Conservation (phyloP, 2,113 vertebrate species). For the Upupa epops region DNA sequence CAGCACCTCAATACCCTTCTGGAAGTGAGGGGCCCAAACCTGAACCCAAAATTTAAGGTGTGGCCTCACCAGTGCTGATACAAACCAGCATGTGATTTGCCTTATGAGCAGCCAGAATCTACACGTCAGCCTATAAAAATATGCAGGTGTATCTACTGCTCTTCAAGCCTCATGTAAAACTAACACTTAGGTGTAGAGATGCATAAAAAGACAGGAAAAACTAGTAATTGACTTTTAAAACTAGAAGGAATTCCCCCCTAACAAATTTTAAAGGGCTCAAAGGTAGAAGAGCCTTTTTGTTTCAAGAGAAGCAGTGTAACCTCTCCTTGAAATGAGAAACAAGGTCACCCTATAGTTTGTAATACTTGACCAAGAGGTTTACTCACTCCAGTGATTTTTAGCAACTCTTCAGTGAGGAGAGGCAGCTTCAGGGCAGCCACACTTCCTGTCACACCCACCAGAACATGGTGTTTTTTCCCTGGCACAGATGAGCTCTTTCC, state of each 20-base stretch:
- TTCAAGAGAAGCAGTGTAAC: background rate
- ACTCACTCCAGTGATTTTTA: slow-evolving; percentile 85
- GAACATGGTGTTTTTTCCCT: slow-evolving; percentile 50
- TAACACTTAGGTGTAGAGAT: background rate
- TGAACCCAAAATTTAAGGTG: too few relatives aligned
- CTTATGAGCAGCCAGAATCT: too few relatives aligned
- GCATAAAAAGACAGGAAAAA: background rate
- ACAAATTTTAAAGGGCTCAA: background rate
- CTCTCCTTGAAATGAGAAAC: background rate
- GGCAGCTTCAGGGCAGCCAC: slow-evolving; percentile 93
- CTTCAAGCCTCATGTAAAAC: background rate
- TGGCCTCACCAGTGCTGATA: too few relatives aligned
- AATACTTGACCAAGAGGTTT: background rate
- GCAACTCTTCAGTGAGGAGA: slow-evolving; percentile 77
- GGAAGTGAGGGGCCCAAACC: too few relatives aligned
- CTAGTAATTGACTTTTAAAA: accelerated
- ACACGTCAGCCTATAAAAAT: background rate
- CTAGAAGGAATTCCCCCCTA: background rate
- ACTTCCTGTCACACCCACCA: slow-evolving; percentile 91
- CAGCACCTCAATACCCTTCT: too few relatives aligned
- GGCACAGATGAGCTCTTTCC: background rate
- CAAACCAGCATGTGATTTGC: too few relatives aligned
- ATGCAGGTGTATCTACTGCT: background rate
- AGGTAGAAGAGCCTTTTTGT: background rate
- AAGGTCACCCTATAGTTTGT: background rate